Conservation (phyloP, 2,797 vertebrate genomes). For the Hyperoplus immaculatus region DNA sequence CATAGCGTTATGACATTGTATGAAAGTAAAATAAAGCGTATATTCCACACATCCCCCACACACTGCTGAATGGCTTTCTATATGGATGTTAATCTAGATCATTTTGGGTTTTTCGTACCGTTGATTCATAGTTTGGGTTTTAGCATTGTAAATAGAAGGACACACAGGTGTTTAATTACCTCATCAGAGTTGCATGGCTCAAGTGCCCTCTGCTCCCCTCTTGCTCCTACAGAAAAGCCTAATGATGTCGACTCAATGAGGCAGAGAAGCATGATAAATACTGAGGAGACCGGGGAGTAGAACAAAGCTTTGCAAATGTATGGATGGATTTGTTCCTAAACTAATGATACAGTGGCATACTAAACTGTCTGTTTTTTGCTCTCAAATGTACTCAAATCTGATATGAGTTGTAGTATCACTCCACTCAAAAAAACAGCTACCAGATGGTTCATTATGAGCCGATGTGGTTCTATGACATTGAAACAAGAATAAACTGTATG, state of each 20-base stretch:
- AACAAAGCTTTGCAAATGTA: slow-evolving; percentile 51
- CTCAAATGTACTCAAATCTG: background rate
- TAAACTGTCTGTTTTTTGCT: slow-evolving; percentile 10
- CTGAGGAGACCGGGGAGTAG: slow-evolving; percentile 42
- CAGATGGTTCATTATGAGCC: background rate
- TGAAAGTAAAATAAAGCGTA: slow-evolving; percentile 17
- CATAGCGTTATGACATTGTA: slow-evolving; percentile 55
- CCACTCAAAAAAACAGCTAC: background rate
- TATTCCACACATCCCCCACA: slow-evolving; percentile 3
- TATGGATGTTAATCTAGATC: slow-evolving; percentile 32
- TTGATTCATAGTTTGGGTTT: slow-evolving; percentile 57
- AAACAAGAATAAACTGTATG: background rate
- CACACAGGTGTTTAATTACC: slow-evolving; percentile 83
- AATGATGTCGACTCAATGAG: slow-evolving; percentile 69
- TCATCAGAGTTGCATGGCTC: slow-evolving; percentile 62
- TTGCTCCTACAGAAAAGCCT: slow-evolving; percentile 60
- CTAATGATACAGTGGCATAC: slow-evolving; percentile 1
- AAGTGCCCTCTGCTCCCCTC: slow-evolving; percentile 67
- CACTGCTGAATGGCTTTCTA: slow-evolving; percentile 11
- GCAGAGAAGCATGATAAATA: slow-evolving; percentile 67
- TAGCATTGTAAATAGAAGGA: slow-evolving; percentile 59
- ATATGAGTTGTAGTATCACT: background rate
- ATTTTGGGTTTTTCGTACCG: slow-evolving; percentile 22
- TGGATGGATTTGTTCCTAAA: slow-evolving; percentile 22
- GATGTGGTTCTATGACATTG: slow-evolving; percentile 3